These are phyloP conservation scores for Otus scops DNA, from an alignment of 2,797 vertebrate species.

Conservation along the genomic window DNA sequence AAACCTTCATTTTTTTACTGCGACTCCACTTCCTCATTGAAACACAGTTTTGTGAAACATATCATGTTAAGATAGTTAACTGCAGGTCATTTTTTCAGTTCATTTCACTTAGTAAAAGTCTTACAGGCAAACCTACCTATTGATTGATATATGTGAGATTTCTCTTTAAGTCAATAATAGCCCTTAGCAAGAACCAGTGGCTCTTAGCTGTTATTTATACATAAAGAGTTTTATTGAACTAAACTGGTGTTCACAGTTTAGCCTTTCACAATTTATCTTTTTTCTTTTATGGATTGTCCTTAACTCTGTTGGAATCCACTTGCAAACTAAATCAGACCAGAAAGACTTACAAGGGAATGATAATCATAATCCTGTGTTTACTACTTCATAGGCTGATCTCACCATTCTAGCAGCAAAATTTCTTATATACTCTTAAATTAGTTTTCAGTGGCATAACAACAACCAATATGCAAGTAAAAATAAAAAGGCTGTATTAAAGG, in stretches of 20 bases:
- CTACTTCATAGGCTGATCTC: background rate
- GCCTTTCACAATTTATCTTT: background rate
- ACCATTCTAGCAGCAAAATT: background rate
- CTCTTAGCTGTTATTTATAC: conserved; percentile 33
- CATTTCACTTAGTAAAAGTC: background rate
- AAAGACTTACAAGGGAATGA: background rate
- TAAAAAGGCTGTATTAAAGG: background rate
- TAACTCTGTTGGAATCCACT: background rate
- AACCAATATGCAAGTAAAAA: background rate
- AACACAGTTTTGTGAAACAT: background rate
- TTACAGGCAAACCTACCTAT: background rate
- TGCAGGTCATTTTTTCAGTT: background rate
- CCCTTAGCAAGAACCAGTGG: background rate
- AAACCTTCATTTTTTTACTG: background rate
- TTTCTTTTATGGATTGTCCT: background rate
- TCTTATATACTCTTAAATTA: background rate
- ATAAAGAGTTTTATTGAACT: conserved; percentile 14
- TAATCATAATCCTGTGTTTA: conserved; percentile 17
- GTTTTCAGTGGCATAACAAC: background rate
- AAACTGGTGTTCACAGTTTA: background rate
- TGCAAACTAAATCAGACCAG: background rate
- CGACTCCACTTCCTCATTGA: background rate
- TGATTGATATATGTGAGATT: background rate
- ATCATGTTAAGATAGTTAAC: background rate
- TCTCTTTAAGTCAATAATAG: background rate